Base-by-base conservation (phyloP, 2,797 vertebrate species). In the Pseudochirops corinnae region DNA sequence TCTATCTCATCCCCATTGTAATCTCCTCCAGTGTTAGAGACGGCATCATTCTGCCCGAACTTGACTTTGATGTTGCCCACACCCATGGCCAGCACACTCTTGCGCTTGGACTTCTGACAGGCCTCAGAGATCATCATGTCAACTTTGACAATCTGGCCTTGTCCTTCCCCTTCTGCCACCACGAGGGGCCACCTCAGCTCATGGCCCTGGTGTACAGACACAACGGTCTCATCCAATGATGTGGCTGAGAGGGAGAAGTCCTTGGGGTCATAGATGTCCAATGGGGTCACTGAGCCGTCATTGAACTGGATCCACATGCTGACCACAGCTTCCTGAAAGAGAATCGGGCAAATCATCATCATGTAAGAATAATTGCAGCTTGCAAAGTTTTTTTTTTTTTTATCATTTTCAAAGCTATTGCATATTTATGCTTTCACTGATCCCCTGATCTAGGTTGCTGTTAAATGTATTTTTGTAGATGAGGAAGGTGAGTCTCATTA, bases 241-340 rank as follows among this genome's bases (percentile, higher is more conserved):
- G 98, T 98, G 67, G 99, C 99, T 0, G 99, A 99, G 93, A 99
- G 99, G 16, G 99, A 98, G 95, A 99, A 99, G 97, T 99, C 99
- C 95, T 99, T 99, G 0, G 99, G 55, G 97, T 99, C 98, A 13
- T 99, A 99, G 74, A 99, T 99, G 97, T 99, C 99, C 95, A 99
- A 98, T 0, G 99, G 99, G 0, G 99, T 99, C 93, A 99, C 98
- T 0, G 99, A 99, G 97, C 99, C 99, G 0, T 99, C 99, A 0
- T 99, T 99, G 99, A 99, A 99, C 98, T 99, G 99, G 28, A 99
- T 99, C 99, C 99, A 99, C 6, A 99, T 99, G 95, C 99, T 99
- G 96, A 99, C 98, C 97, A 99, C 98, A 4, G 99, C 99, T 97
- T 99, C 99, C 99, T 99, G 98, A 13, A 92, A 98, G 96, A 67